Conservation (phyloP, 2,113 vertebrate genomes). For the Grallaria varia region DNA sequence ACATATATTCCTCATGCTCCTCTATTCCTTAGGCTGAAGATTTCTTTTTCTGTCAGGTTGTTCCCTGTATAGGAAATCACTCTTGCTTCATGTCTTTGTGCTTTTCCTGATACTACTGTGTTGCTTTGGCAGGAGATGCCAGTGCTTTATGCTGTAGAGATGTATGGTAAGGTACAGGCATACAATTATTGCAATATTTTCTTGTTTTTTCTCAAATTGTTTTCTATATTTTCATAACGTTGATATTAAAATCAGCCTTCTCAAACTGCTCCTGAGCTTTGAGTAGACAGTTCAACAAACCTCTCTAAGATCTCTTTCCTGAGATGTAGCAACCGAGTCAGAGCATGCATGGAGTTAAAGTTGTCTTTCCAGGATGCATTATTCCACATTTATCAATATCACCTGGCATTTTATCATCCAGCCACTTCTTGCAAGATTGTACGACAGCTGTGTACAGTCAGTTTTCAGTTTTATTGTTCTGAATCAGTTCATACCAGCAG, state of each 20-base stretch:
- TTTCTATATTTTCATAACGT: neutral
- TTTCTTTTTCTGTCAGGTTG: neutral
- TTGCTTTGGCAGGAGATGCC: neutral
- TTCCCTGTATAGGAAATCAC: neutral
- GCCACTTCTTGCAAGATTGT: neutral
- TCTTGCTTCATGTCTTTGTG: neutral
- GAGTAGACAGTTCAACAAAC: neutral
- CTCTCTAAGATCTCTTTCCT: neutral
- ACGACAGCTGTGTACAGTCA: neutral
- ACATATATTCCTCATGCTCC: neutral
- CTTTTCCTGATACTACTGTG: neutral
- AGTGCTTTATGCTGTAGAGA: neutral
- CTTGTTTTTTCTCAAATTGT: neutral
- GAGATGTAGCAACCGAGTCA: neutral
- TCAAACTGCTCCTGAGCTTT: neutral
- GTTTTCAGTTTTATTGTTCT: neutral
- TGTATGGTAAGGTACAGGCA: neutral
- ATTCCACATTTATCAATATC: neutral
- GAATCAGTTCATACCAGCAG: neutral
- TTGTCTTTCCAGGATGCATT: neutral
- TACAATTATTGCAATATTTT: neutral
- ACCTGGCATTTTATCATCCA: neutral
- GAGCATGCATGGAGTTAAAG: neutral
- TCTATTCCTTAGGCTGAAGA: neutral
- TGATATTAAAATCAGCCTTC: neutral